phyloP scores from a whole-genome alignment of 2,888 invertebrate genomes.

The Phortica okadai region DNA sequence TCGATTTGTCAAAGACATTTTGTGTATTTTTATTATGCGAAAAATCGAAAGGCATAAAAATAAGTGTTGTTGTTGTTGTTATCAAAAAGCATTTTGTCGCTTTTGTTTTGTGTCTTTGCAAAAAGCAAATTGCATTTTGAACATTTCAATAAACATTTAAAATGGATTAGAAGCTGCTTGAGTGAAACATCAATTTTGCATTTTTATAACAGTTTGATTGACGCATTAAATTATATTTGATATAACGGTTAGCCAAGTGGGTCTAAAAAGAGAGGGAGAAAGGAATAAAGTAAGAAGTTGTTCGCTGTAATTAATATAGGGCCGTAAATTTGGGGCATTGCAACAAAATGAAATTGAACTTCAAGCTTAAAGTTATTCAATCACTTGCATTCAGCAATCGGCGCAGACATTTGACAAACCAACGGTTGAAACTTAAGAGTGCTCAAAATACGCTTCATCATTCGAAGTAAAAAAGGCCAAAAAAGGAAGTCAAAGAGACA shows the following conservation, averaged over 20 bases:
- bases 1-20: constrained; percentile 29
- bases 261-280: too few relatives aligned
- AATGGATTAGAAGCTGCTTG: background rate
- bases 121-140: constrained; percentile 25
- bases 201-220: background rate
- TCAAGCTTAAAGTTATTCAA: constrained; percentile 1
- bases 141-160: constrained; percentile 20
- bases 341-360: too few relatives aligned
- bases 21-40: constrained; percentile 52
- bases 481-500: background rate
- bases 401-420: constrained; percentile 27
- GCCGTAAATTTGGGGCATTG: too few relatives aligned
- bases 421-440: background rate
- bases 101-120: too few relatives aligned
- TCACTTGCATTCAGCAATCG: background rate
- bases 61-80: constrained; percentile 21
- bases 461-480: background rate
- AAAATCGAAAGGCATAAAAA: constrained; percentile 50
- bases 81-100: constrained; percentile 51
- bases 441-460: constrained; percentile 36
- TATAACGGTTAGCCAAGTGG: too few relatives aligned
- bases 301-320: too few relatives aligned
- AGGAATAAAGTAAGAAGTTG: too few relatives aligned
- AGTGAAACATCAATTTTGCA: background rate
- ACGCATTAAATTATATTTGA: background rate